Evolutionary conservation across 1,140 invertebrate genomes (phyloP), one percentile per base, ranked within the genome.

Genomic region (Laupala kohalensis): DNA sequence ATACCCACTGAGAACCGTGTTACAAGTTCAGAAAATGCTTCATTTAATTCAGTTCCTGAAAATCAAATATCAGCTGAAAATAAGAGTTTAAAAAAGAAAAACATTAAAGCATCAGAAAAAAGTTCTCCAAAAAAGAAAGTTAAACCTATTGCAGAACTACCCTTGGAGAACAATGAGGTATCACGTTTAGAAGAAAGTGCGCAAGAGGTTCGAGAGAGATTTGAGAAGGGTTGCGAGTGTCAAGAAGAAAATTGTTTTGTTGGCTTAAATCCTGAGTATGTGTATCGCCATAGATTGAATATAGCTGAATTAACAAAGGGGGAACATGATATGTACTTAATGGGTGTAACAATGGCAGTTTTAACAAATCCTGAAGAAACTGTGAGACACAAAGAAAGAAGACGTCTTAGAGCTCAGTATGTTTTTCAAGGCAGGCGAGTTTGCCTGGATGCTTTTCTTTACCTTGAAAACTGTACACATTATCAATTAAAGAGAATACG

Each of bases 321-420:
- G 74, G 89, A 91, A 78, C 86, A 87, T 78, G 87, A 88, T 76
- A 89, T 89, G 87, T 91, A 91, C 77, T 79, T 91, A 72, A 91
- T 91, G 90, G 90, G 90, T 63, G 87, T 92, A 23, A 91, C 89
- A 6, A 91, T 90, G 89, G 89, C 90, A 0, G 90, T 89, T 75
- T 80, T 92, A 65, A 86, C 88, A 0, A 90, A 92, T 80, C 89
- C 90, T 4, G 86, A 87, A 64, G 86, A 88, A 76, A 92, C 90
- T 4, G 86, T 87, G 2, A 82, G 89, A 15, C 87, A 89, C 72
- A 90, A 89, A 75, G 89, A 91, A 74, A 81, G 90, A 69, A 85
- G 88, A 79, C 83, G 90, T 78, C 79, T 91, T 63, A 80, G 89
- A 71, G 87, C 90, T 0, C 88, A 89, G 67, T 92, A 92, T 77